These are phyloP conservation scores for Lepidurus packardi DNA, from an alignment of 1,140 invertebrate species.

Conservation along the genomic window DNA sequence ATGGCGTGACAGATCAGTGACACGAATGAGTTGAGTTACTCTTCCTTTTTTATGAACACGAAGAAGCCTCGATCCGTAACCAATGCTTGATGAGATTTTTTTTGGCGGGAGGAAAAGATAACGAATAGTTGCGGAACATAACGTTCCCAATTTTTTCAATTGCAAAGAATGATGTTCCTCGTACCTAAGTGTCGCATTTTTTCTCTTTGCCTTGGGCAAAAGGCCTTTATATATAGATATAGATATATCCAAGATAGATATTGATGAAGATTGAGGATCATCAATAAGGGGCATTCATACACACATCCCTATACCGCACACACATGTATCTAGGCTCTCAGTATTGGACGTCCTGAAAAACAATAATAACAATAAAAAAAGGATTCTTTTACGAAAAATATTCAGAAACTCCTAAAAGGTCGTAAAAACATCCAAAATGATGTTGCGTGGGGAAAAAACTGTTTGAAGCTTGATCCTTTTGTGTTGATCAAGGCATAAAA, in stretches of 20 bases:
- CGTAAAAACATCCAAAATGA: no score
- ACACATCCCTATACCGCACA: background rate
- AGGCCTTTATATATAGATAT: background rate
- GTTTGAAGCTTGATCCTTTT: background rate
- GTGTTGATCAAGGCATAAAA: background rate
- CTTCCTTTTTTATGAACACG: background rate
- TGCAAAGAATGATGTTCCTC: background rate
- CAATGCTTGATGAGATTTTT: background rate
- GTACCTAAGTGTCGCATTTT: background rate
- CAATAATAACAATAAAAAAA: background rate
- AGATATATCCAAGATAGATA: background rate
- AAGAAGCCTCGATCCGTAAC: background rate
- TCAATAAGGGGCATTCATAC: background rate
- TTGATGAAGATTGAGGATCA: background rate
- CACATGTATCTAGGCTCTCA: background rate
- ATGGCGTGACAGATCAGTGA: conserved; percentile 13
- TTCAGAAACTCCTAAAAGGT: background rate
- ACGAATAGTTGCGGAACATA: background rate
- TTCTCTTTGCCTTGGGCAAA: background rate
- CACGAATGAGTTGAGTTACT: background rate
- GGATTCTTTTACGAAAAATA: background rate
- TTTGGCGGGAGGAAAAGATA: background rate
- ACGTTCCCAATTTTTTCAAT: background rate
- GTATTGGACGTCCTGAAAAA: background rate
- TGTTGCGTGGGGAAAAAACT: background rate